A percentile compares a stretch with the other conserved stretches of the same genome.
Conservation (phyloP, 2,888 invertebrate genomes). For the Anarsia innoxiella region DNA sequence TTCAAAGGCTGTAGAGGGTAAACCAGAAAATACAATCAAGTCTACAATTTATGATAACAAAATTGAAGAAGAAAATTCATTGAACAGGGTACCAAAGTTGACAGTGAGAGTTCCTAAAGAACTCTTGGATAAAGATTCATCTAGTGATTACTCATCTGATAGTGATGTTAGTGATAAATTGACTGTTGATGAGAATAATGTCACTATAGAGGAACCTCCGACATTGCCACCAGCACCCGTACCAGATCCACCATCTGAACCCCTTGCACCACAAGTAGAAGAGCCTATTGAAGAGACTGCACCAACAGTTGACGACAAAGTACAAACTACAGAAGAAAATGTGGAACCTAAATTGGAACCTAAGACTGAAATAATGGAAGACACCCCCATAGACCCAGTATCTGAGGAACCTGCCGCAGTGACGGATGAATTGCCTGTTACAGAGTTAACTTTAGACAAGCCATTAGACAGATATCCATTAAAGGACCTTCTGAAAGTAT, state of each 20-base stretch:
- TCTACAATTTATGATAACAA: conserved; percentile 69
- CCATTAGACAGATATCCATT: conserved; percentile 85
- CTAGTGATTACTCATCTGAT: conserved; percentile 71
- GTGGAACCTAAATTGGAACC: conserved; percentile 39
- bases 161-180: conserved; percentile 78
- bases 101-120: conserved; percentile 80
- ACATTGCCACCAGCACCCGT: conserved; percentile 19
- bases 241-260: conserved; percentile 20
- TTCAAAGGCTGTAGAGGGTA: conserved; percentile 41
- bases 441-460: conserved; percentile 83
- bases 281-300: conserved; percentile 17
- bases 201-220: conserved; percentile 29
- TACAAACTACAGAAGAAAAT: conserved; percentile 34
- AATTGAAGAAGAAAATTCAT: conserved; percentile 55
- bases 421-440: conserved; percentile 76
- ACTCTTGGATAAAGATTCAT: conserved; percentile 69
- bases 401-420: conserved; percentile 41
- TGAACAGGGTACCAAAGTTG: conserved; percentile 79
- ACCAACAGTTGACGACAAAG: conserved; percentile 23
- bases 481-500: conserved; percentile 82
- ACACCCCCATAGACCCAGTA: conserved; percentile 38
- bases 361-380: conserved; percentile 45
- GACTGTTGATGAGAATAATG: conserved; percentile 71
- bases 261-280: conserved; percentile 25
- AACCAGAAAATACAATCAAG: conserved; percentile 53